A percentile compares a stretch with the other conserved stretches of the same genome.
Conservation (phyloP, 2,888 invertebrate genomes). For the Micoletzkya japonica region DNA sequence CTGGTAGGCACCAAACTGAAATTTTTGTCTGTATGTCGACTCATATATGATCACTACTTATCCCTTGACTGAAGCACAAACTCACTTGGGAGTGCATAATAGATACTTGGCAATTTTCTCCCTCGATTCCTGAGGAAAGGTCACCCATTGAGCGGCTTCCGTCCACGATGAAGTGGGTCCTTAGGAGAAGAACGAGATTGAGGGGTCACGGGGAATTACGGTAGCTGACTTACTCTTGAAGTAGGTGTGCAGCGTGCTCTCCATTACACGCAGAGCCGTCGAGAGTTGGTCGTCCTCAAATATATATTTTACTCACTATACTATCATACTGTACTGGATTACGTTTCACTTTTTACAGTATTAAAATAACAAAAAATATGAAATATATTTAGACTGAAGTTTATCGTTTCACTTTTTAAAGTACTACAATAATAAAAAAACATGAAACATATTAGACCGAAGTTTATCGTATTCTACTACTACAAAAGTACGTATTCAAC, state of each 20-base stretch:
- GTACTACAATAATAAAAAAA: not conserved
- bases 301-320: not conserved
- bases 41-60: not conserved
- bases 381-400: too few relatives aligned
- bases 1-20: too few relatives aligned
- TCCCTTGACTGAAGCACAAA: not conserved
- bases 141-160: conserved; percentile 41
- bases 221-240: conserved; percentile 45
- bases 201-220: not conserved
- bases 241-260: conserved; percentile 47
- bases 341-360: not conserved
- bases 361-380: too few relatives aligned
- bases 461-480: not conserved
- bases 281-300: conserved; percentile 39
- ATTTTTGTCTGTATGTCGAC: not conserved
- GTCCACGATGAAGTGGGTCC: conserved; percentile 43
- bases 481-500: too few relatives aligned
- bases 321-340: too few relatives aligned
- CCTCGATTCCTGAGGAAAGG: conserved; percentile 34
- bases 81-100: conserved; percentile 38
- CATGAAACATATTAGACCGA: not conserved
- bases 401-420: not conserved
- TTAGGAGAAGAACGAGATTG: not conserved
- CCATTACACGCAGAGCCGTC: conserved; percentile 49
- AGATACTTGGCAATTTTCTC: conserved; percentile 38